These are phyloP conservation scores for Thinocorus orbignyianus DNA, from an alignment of 2,113 vertebrate species.

Conservation along the genomic window DNA sequence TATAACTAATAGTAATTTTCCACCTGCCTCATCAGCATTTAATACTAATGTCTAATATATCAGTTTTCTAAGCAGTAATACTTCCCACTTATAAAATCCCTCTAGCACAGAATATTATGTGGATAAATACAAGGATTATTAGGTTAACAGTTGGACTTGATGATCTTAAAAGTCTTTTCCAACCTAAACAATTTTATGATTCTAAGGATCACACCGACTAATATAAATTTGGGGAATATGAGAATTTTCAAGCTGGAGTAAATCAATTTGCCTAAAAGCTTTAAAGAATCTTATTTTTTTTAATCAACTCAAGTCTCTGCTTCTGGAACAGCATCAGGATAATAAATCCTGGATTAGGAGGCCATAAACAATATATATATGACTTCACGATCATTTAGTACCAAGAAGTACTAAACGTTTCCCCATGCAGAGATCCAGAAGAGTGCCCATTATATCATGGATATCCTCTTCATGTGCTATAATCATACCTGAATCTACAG, in stretches of 20 bases:
- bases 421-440: background rate
- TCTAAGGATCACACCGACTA: background rate
- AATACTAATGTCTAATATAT: background rate
- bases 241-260: background rate
- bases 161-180: background rate
- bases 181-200: background rate
- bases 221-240: background rate
- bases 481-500: background rate
- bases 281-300: background rate
- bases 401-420: background rate
- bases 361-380: background rate
- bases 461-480: background rate
- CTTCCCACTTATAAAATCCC: background rate
- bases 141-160: background rate
- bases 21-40: background rate
- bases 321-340: background rate
- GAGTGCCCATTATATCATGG: background rate
- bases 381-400: background rate
- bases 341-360: conserved; percentile 32
- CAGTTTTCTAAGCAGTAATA: background rate
- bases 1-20: background rate
- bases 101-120: background rate
- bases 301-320: background rate
- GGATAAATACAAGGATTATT: background rate
- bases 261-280: conserved; percentile 27